Evolutionary conservation across 2,113 vertebrate species (phyloP).

Genomic region (Gallinago paraguaiae): DNA sequence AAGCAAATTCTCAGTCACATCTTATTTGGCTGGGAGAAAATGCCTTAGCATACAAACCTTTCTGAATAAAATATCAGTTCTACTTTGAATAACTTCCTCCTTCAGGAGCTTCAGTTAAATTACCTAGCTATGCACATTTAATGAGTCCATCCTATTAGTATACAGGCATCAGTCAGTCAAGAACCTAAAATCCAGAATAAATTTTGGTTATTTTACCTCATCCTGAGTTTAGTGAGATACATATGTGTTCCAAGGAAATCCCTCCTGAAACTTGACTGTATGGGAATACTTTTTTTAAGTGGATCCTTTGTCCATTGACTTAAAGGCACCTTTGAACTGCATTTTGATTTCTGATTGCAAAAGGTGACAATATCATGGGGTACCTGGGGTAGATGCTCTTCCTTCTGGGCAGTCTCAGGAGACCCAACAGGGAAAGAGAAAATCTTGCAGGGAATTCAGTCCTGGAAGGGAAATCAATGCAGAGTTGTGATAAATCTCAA

Average conservation of each 20-base stretch:
- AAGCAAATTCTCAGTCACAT: conserved; percentile 21
- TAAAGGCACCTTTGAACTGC: not conserved
- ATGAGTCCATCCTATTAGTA: not conserved
- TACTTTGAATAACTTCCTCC: not conserved
- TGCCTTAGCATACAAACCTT: not conserved
- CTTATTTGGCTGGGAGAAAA: conserved; percentile 23
- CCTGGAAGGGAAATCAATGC: not conserved
- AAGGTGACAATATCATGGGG: not conserved
- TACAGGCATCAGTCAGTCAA: not conserved
- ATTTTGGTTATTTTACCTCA: not conserved
- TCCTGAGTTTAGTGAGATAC: not conserved
- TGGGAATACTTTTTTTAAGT: not conserved
- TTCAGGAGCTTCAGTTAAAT: not conserved
- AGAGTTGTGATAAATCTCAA: not conserved
- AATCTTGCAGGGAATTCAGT: not conserved
- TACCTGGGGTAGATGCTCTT: not conserved
- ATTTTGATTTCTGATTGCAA: not conserved
- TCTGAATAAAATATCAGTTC: conserved; percentile 10
- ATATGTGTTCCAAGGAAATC: not conserved
- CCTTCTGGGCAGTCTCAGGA: not conserved
- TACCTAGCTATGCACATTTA: not conserved
- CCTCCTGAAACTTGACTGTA: not conserved
- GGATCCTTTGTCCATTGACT: not conserved
- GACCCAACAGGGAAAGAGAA: not conserved
- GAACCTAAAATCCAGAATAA: not conserved